These are phyloP conservation scores for Crambe crambe DNA, from an alignment of 37 sponge, comb jelly and placozoan genomes.

Conservation along the genomic window DNA sequence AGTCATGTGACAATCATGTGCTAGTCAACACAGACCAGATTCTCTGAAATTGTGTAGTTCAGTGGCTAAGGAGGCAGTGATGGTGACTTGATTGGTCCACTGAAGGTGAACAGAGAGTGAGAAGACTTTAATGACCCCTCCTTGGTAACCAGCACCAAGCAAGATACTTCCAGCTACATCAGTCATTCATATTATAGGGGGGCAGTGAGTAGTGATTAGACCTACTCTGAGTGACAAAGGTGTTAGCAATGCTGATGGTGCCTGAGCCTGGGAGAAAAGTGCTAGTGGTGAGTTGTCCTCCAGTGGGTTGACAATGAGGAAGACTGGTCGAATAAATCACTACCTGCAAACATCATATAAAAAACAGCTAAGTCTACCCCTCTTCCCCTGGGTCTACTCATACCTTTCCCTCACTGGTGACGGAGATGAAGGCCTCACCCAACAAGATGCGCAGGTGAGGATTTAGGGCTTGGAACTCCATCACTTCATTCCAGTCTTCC, in stretches of 20 bases:
- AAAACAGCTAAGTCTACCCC: not conserved
- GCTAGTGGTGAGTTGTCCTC: constrained; percentile 3
- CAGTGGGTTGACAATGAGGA: not conserved
- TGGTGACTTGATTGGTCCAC: constrained; percentile 30
- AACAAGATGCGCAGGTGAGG: constrained; percentile 49
- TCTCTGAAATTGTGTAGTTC: constrained; percentile 9
- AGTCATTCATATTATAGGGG: not conserved
- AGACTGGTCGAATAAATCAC: constrained; percentile 34
- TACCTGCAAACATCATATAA: constrained; percentile 1
- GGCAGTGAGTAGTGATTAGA: not conserved
- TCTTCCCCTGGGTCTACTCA: not conserved
- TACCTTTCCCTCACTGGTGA: constrained; percentile 55
- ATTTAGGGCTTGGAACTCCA: constrained; percentile 41
- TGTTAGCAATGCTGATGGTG: constrained; percentile 14
- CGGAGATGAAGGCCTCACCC: constrained; percentile 39
- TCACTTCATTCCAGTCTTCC: constrained; percentile 41
- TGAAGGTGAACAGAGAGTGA: constrained; percentile 15
- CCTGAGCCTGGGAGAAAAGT: constrained; percentile 3
- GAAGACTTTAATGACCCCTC: constrained; percentile 35
- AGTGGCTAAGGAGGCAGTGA: constrained; percentile 35
- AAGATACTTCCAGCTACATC: constrained; percentile 27
- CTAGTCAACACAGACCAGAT: constrained; percentile 13
- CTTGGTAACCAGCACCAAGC: constrained; percentile 26
- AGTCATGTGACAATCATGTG: not conserved
- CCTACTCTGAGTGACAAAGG: constrained; percentile 36